Evolutionary conservation across 2,888 invertebrate genomes (phyloP).

Genomic region (Drosophila nigricruria): DNA sequence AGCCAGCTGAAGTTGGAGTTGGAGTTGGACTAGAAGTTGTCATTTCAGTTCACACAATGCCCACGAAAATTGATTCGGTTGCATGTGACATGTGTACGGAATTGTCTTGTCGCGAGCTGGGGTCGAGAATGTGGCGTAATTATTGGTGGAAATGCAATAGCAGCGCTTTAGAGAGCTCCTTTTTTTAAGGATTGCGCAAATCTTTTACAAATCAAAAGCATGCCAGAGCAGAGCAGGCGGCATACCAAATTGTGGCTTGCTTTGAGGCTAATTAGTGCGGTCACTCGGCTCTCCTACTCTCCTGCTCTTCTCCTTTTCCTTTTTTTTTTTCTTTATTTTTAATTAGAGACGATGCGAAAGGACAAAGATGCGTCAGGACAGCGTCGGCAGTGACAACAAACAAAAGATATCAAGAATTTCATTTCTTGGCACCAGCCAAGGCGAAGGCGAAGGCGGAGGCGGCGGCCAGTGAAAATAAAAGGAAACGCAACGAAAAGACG

Average conservation of each 20-base stretch:
- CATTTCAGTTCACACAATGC: conserved; percentile 71
- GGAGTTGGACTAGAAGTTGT: conserved; percentile 45
- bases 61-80: conserved; percentile 83
- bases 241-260: conserved; percentile 78
- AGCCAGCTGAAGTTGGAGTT: conserved; percentile 7
- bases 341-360: conserved; percentile 82
- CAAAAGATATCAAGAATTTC: conserved; percentile 82
- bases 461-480: conserved; percentile 12
- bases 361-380: conserved; percentile 80
- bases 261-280: conserved; percentile 85
- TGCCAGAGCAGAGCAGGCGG: conserved; percentile 35
- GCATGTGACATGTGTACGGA: conserved; percentile 84
- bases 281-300: conserved; percentile 66
- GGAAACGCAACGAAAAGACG: conserved; percentile 49
- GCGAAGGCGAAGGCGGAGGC: conserved; percentile 43
- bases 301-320: conserved; percentile 11
- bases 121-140: conserved; percentile 47
- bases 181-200: conserved; percentile 57
- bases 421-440: conserved; percentile 65
- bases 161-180: conserved; percentile 24
- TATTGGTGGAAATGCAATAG: conserved; percentile 55
- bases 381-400: conserved; percentile 73
- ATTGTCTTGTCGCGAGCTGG: conserved; percentile 49
- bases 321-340: conserved; percentile 64
- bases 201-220: conserved; percentile 78